These are phyloP conservation scores for Drosophila kohkoa DNA, from an alignment of 1,140 invertebrate genomes.

Conservation along the genomic window DNA sequence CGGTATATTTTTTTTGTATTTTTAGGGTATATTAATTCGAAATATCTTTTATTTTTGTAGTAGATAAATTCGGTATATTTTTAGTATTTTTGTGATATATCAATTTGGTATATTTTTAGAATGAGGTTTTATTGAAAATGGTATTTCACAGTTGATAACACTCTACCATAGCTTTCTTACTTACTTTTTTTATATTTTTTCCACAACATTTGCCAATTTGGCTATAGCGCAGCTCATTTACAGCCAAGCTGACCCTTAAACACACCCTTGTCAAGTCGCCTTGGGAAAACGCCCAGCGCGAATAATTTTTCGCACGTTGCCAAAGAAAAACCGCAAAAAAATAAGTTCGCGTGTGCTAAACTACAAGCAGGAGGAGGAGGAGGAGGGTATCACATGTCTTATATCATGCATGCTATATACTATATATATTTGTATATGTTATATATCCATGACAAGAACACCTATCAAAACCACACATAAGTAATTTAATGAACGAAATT, in stretches of 20 bases:
- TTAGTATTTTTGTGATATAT: no score
- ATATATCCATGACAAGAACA: constrained; percentile 10
- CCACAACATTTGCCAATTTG: neutral
- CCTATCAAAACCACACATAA: constrained; percentile 35
- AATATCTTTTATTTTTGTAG: no score
- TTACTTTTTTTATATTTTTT: neutral
- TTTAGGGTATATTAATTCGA: no score
- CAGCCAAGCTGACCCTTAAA: constrained; percentile 1
- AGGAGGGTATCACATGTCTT: constrained; percentile 17
- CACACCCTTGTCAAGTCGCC: constrained; percentile 24
- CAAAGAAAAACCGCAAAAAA: constrained; percentile 44
- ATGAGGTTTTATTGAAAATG: no score
- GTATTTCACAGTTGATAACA: no score
- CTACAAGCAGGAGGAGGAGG: constrained; percentile 3
- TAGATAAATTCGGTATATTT: no score
- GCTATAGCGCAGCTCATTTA: neutral
- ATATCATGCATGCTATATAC: constrained; percentile 11
- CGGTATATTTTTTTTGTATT: no score
- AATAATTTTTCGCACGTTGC: constrained; percentile 42
- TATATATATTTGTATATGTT: constrained; percentile 4
- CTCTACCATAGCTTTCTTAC: no score
- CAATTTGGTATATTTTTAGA: no score
- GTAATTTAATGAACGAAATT: constrained; percentile 63
- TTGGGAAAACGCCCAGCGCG: constrained; percentile 29
- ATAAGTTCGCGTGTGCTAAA: constrained; percentile 56